Evolutionary conservation across 2,888 invertebrate genomes (phyloP).

Genomic region (Salticus scenicus): DNA sequence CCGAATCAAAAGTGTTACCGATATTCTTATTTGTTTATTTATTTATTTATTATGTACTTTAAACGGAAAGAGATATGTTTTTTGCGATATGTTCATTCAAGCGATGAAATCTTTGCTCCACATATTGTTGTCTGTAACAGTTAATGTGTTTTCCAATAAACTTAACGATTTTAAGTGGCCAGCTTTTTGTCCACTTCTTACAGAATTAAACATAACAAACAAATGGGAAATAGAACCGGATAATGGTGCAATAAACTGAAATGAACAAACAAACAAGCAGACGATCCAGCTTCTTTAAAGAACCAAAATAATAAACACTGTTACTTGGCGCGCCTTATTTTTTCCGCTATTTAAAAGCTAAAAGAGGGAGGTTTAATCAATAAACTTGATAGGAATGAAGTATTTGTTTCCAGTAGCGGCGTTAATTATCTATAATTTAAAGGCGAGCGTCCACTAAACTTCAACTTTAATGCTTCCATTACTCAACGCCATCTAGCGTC

Average conservation of each 20-base stretch:
- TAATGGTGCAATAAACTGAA: slow-evolving; percentile 42
- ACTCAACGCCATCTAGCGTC: slow-evolving; percentile 62
- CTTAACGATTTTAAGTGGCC: background rate
- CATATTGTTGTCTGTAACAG: slow-evolving; percentile 31
- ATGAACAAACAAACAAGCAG: slow-evolving; percentile 35
- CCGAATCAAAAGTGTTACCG: too few species aligned
- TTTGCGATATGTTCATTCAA: slow-evolving; percentile 18
- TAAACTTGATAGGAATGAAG: slow-evolving; percentile 65
- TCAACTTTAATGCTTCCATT: slow-evolving; percentile 52
- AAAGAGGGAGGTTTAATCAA: slow-evolving; percentile 51
- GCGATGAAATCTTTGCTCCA: slow-evolving; percentile 27
- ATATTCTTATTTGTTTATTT: too few species aligned
- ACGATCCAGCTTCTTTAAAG: slow-evolving; percentile 5
- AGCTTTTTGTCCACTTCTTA: slow-evolving; percentile 3
- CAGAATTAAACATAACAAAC: slow-evolving; percentile 56
- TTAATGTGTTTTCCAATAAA: slow-evolving; percentile 8
- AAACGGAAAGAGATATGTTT: background rate
- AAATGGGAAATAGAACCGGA: slow-evolving; percentile 29
- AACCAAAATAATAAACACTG: slow-evolving; percentile 35
- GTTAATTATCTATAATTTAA: slow-evolving; percentile 69
- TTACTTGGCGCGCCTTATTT: slow-evolving; percentile 17
- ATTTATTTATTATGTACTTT: too few species aligned
- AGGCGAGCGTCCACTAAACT: slow-evolving; percentile 35
- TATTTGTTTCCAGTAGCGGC: slow-evolving; percentile 67
- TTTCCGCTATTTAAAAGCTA: slow-evolving; percentile 28